Conservation (phyloP, 2,113 vertebrate species). For the Meles meles region DNA sequence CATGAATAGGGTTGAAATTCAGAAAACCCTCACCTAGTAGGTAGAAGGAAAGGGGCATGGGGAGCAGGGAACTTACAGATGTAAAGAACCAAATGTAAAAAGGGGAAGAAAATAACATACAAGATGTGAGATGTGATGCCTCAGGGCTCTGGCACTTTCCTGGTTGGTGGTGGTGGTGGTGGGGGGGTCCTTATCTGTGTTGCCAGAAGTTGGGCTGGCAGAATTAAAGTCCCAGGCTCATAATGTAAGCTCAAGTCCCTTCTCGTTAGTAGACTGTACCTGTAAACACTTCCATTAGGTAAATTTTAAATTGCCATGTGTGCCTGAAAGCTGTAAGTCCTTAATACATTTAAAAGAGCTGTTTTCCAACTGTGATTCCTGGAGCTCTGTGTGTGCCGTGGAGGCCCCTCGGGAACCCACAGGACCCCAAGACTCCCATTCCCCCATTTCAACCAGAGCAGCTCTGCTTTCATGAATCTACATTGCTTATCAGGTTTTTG, state of each 20-base stretch:
- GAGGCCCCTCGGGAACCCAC: background rate
- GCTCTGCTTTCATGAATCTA: background rate
- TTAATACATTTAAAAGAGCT: background rate
- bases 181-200: background rate
- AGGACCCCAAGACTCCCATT: background rate
- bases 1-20: background rate
- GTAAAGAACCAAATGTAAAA: background rate
- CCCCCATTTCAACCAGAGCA: background rate
- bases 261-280: background rate
- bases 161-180: fast-evolving
- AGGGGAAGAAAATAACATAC: background rate
- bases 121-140: background rate
- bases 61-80: background rate
- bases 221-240: background rate
- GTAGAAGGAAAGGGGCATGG: background rate
- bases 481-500: background rate
- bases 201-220: background rate
- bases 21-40: background rate
- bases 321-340: background rate
- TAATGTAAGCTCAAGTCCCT: background rate
- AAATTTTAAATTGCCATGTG: background rate
- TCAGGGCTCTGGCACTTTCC: background rate
- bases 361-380: background rate
- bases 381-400: background rate
- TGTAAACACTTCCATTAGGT: background rate